phyloP scores from a whole-genome alignment of 2,888 invertebrate genomes.

The Nudaria mundana region DNA sequence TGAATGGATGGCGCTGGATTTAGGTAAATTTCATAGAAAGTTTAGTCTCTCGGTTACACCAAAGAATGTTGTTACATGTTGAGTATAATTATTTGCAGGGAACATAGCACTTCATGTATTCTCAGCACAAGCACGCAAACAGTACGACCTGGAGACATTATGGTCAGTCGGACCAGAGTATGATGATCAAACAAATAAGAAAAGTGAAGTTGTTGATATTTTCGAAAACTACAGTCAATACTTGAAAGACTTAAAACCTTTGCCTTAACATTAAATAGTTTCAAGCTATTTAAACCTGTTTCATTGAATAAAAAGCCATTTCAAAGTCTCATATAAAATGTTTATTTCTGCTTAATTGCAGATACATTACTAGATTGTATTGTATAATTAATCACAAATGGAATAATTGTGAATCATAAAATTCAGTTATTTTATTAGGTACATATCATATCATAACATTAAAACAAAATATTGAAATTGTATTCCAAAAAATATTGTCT shows the following conservation, averaged over 20 bases:
- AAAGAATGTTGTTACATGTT: too few relatives aligned
- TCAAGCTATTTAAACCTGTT: not conserved
- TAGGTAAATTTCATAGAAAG: constrained; percentile 80
- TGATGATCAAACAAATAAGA: constrained; percentile 85
- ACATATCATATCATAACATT: constrained; percentile 45
- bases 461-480: constrained; percentile 34
- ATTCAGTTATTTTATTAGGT: constrained; percentile 52
- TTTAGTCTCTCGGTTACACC: too few relatives aligned
- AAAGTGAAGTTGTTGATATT: constrained; percentile 83
- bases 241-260: constrained; percentile 83
- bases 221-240: constrained; percentile 85
- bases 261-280: constrained; percentile 43
- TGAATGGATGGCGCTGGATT: constrained; percentile 95
- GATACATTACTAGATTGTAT: constrained; percentile 72
- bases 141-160: constrained; percentile 93
- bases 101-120: constrained; percentile 96
- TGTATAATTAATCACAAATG: constrained; percentile 64
- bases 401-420: constrained; percentile 45
- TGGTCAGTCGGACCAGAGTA: constrained; percentile 93
- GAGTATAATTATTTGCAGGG: constrained; percentile 77
- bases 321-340: constrained; percentile 80
- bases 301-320: constrained; percentile 44
- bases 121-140: constrained; percentile 83
- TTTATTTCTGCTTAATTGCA: constrained; percentile 77
- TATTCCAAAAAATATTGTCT: constrained; percentile 26